Conservation (phyloP, 2,797 vertebrate species). For the Periparus ater region DNA sequence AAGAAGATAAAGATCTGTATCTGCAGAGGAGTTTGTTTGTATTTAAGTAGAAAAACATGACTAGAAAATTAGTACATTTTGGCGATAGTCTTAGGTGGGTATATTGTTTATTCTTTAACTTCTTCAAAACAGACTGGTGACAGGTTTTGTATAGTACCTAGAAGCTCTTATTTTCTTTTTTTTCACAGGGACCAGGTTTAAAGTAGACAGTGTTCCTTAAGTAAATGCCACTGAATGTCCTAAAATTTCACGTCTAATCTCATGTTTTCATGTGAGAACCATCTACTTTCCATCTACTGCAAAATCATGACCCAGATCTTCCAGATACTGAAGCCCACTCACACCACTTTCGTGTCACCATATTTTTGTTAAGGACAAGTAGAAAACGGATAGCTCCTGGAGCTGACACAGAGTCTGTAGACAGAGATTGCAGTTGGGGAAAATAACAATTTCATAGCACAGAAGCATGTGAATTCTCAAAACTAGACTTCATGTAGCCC, state of each 20-base stretch:
- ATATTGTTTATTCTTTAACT: background rate
- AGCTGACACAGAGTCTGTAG: background rate
- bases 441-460: background rate
- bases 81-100: background rate
- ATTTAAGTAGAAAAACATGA: background rate
- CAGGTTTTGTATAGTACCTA: background rate
- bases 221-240: background rate
- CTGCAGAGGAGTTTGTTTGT: fast-evolving
- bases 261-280: background rate
- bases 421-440: background rate
- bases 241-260: background rate
- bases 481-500: background rate
- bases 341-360: background rate
- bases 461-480: background rate
- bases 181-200: background rate
- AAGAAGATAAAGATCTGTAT: background rate
- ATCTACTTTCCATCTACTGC: background rate
- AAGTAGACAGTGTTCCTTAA: background rate
- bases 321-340: background rate
- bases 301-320: background rate
- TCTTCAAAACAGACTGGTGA: background rate
- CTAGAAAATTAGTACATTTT: background rate
- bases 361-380: background rate
- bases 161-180: background rate
- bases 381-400: background rate